These are phyloP conservation scores for Diorhabda elongata DNA, from an alignment of 1,140 invertebrate genomes.

Conservation along the genomic window DNA sequence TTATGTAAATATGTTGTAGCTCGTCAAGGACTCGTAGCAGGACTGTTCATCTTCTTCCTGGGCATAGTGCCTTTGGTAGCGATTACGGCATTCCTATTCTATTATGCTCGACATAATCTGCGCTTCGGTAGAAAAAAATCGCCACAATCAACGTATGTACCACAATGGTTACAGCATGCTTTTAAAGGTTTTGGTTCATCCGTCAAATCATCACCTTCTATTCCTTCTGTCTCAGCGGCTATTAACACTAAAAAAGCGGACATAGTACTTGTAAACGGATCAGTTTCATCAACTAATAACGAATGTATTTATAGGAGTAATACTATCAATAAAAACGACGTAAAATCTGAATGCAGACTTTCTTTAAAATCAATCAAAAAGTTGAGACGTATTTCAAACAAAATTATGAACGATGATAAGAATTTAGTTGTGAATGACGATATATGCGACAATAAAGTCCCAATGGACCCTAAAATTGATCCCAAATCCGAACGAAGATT, in stretches of 20 bases:
- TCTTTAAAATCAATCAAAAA: constrained; percentile 49
- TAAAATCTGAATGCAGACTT: constrained; percentile 21
- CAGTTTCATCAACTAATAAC: constrained; percentile 69
- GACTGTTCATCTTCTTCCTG: constrained; percentile 78
- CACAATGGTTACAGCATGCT: constrained; percentile 39
- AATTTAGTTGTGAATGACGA: too few species aligned
- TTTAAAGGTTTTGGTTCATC: constrained; percentile 36
- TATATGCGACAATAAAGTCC: too few species aligned
- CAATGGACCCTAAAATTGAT: background rate
- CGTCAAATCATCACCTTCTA: constrained; percentile 22
- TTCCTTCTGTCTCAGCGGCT: constrained; percentile 31
- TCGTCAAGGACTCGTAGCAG: constrained; percentile 64
- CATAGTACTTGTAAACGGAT: constrained; percentile 58
- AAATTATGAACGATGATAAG: too few species aligned
- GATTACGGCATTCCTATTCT: constrained; percentile 62
- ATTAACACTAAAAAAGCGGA: constrained; percentile 47
- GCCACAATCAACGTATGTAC: constrained; percentile 68
- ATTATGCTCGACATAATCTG: constrained; percentile 67
- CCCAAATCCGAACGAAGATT: constrained; percentile 22
- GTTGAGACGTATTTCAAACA: constrained; percentile 46
- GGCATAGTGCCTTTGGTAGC: constrained; percentile 70
- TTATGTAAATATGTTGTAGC: constrained; percentile 53
- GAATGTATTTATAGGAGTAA: constrained; percentile 53
- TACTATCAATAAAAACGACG: constrained; percentile 23
- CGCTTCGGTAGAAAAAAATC: constrained; percentile 64